Percentiles rank a stretch among this genome's conserved stretches.
These are phyloP conservation scores for Sciaenops ocellatus DNA, from an alignment of 2,797 vertebrate species.

Conservation along the genomic window DNA sequence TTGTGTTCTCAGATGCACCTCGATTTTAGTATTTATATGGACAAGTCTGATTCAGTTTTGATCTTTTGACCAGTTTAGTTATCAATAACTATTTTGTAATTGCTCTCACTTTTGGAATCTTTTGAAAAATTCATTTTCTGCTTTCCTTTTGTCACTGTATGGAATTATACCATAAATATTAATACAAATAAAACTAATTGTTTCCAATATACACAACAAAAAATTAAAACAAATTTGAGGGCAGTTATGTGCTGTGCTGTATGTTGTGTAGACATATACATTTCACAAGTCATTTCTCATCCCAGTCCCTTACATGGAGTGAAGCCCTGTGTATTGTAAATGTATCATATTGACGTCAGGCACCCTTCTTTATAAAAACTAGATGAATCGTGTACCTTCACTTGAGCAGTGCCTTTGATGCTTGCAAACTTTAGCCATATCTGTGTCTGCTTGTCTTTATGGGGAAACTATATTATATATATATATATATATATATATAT, in stretches of 20 bases:
- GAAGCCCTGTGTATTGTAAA: conserved; percentile 14
- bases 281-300: conserved; percentile 4
- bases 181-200: background rate
- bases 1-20: background rate
- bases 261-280: background rate
- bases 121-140: background rate
- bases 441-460: conserved; percentile 33
- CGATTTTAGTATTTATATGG: background rate
- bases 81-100: background rate
- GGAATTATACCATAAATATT: background rate
- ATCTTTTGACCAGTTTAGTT: background rate
- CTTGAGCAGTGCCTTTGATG: conserved; percentile 5
- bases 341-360: background rate
- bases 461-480: too few species aligned
- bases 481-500: too few species aligned
- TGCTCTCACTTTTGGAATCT: background rate
- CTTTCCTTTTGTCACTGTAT: too few species aligned
- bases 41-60: background rate
- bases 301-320: background rate
- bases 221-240: background rate
- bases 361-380: conserved; percentile 18
- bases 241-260: background rate
- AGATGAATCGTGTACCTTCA: background rate
- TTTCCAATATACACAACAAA: background rate
- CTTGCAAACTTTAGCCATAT: conserved; percentile 27